phyloP scores from a whole-genome alignment of 2,797 vertebrate species.

The Myotis myotis region DNA sequence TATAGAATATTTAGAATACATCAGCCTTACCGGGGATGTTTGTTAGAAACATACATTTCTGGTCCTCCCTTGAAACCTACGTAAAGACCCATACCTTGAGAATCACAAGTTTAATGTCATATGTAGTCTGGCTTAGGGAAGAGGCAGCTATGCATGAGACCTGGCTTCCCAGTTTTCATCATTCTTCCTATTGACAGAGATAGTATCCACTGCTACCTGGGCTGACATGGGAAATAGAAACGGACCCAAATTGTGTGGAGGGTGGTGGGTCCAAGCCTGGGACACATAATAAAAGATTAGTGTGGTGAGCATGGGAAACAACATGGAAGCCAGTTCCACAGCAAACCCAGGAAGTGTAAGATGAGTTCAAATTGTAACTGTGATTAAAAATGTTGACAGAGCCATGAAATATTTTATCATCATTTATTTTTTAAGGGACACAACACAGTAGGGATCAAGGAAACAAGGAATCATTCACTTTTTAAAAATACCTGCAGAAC shows the following conservation, averaged over 20 bases:
- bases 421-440: conserved; percentile 41
- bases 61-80: background rate
- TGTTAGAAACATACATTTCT: background rate
- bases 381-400: background rate
- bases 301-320: background rate
- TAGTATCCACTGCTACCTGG: background rate
- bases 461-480: background rate
- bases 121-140: background rate
- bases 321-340: background rate
- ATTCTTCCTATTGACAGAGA: background rate
- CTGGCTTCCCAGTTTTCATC: background rate
- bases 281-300: background rate
- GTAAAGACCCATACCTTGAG: background rate
- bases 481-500: background rate
- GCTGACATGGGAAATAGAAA: background rate
- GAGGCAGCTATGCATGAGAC: background rate
- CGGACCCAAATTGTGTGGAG: background rate
- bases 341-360: background rate
- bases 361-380: background rate
- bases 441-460: background rate
- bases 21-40: background rate
- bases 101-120: background rate
- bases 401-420: background rate
- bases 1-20: background rate
- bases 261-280: background rate